Conservation (phyloP, 2,888 invertebrate species). For the Leptinotarsa juncta region DNA sequence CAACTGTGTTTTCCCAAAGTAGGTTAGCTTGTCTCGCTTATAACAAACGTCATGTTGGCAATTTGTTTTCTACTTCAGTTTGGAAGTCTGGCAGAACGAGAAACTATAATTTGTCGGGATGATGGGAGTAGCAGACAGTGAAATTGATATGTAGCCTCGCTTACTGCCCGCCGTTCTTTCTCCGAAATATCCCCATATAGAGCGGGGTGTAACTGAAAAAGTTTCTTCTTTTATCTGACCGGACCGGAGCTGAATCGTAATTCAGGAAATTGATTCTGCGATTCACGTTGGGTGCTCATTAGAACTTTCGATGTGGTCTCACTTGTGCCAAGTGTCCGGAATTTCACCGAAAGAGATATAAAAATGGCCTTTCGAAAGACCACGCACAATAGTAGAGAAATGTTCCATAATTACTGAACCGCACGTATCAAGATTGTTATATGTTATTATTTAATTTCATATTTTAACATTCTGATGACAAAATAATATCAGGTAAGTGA, state of each 20-base stretch:
- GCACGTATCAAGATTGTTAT: too few species aligned
- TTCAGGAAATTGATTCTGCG: slow-evolving; percentile 32
- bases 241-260: slow-evolving; percentile 41
- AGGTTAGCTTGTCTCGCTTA: slow-evolving; percentile 4
- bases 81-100: slow-evolving; percentile 36
- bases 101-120: slow-evolving; percentile 44
- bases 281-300: slow-evolving; percentile 32
- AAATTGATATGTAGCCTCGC: slow-evolving; percentile 43
- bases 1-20: slow-evolving; percentile 3
- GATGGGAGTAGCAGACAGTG: slow-evolving; percentile 42
- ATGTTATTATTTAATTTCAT: too few species aligned
- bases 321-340: neutral
- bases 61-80: slow-evolving; percentile 35
- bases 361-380: too few species aligned
- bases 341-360: too few species aligned
- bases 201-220: slow-evolving; percentile 33
- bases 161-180: slow-evolving; percentile 17
- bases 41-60: slow-evolving; percentile 33
- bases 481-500: too few species aligned
- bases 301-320: slow-evolving; percentile 15
- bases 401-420: too few species aligned
- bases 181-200: slow-evolving; percentile 22
- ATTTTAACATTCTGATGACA: too few species aligned
- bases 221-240: slow-evolving; percentile 32
- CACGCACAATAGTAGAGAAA: too few species aligned